A percentile compares a stretch with the other conserved stretches of the same genome.
Conservation (phyloP, 1,140 invertebrate species). For the Dufourea novaeangliae region DNA sequence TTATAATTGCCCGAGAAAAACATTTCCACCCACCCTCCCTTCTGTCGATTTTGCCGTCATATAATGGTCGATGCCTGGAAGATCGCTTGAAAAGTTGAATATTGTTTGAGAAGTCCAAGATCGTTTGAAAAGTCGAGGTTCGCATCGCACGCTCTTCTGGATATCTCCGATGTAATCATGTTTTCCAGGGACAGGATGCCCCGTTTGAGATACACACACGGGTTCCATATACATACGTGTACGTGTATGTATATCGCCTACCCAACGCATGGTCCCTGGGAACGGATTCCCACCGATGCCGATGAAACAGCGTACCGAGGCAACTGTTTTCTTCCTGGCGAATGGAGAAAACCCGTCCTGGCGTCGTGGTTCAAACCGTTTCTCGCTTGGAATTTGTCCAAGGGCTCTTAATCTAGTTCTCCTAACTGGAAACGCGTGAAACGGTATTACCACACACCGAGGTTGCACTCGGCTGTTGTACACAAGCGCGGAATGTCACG, state of each 20-base stretch:
- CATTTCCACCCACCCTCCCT: background rate
- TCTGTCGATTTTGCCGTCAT: background rate
- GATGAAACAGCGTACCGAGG: background rate
- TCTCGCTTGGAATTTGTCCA: conserved; percentile 25
- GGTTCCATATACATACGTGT: too few relatives aligned
- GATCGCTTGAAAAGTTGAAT: too few relatives aligned
- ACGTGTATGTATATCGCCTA: too few relatives aligned
- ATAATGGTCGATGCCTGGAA: background rate
- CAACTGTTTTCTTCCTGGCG: conserved; percentile 15
- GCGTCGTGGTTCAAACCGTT: background rate
- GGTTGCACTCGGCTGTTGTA: background rate
- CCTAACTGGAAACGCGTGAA: conserved; percentile 8
- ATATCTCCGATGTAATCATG: too few relatives aligned
- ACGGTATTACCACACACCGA: conserved; percentile 4
- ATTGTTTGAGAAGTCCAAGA: too few relatives aligned
- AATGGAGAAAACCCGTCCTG: background rate
- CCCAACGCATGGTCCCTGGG: too few relatives aligned
- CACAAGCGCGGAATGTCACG: too few relatives aligned
- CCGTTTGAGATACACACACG: too few relatives aligned
- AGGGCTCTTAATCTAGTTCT: conserved; percentile 27
- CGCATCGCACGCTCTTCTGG: too few relatives aligned
- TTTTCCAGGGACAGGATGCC: too few relatives aligned
- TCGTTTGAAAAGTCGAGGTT: too few relatives aligned
- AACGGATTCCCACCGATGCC: background rate
- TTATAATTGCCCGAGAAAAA: conserved; percentile 9